Evolutionary conservation across 2,113 vertebrate genomes (phyloP).

Genomic region (Phoxinus phoxinus): DNA sequence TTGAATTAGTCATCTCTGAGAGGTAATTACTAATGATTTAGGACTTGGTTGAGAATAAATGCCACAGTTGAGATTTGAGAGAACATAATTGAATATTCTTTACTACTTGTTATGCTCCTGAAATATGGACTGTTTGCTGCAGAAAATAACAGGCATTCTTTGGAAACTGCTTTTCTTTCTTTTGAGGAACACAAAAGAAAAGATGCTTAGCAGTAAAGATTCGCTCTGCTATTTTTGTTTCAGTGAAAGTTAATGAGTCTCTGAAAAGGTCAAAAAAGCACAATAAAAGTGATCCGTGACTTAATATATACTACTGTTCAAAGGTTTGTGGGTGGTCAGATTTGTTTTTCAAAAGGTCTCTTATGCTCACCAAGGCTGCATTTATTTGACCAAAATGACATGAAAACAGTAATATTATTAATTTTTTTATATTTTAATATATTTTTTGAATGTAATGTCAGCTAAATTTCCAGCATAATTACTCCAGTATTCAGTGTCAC

Average conservation of each 20-base stretch:
- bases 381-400: neutral
- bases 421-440: too few species aligned
- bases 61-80: slow-evolving; percentile 9
- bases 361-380: neutral
- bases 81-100: neutral
- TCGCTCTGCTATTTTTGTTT: neutral
- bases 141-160: neutral
- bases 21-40: neutral
- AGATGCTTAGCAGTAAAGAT: neutral
- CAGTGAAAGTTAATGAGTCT: neutral
- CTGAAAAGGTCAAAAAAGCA: neutral
- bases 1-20: slow-evolving; percentile 11
- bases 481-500: neutral
- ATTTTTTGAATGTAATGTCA: neutral
- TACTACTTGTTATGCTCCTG: neutral
- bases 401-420: neutral
- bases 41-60: neutral
- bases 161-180: neutral
- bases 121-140: neutral
- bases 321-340: neutral
- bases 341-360: neutral
- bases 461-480: neutral
- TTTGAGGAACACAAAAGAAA: neutral
- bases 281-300: neutral
- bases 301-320: neutral